A percentile compares a stretch with the other conserved stretches of the same genome.
phyloP scores from a whole-genome alignment of 2,113 vertebrate species.

The Sebastes schlegelii region DNA sequence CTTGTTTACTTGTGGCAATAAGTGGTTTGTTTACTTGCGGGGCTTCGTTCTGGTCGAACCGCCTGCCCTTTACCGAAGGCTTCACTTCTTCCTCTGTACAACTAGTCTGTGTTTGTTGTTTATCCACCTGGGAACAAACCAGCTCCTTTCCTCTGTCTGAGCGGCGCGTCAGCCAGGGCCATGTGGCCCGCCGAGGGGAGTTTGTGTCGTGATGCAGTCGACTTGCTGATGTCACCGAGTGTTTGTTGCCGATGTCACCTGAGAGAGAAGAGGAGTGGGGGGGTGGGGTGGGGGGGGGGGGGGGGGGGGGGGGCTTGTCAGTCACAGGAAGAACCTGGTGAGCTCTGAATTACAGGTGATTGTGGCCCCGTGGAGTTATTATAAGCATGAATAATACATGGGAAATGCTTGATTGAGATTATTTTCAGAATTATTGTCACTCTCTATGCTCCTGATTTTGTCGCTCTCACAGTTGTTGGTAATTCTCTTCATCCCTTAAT shows the following conservation, averaged over 20 bases:
- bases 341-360: slow-evolving; percentile 50
- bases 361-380: slow-evolving; percentile 33
- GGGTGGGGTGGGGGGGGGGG: neutral
- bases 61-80: slow-evolving; percentile 12
- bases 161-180: slow-evolving; percentile 7
- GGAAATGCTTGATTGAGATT: slow-evolving; percentile 27
- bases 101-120: slow-evolving; percentile 29
- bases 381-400: slow-evolving; percentile 65
- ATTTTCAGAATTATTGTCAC: slow-evolving; percentile 25
- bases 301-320: slow-evolving; percentile 40
- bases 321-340: slow-evolving; percentile 37
- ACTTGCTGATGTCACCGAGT: slow-evolving; percentile 39
- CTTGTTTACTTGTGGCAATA: slow-evolving; percentile 18
- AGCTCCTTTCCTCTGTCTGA: slow-evolving; percentile 21
- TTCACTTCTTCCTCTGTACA: neutral
- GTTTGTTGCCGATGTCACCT: slow-evolving; percentile 46
- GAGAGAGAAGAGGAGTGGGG: slow-evolving; percentile 14
- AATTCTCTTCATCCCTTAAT: slow-evolving; percentile 6
- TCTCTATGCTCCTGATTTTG: slow-evolving; percentile 21
- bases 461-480: slow-evolving; percentile 5
- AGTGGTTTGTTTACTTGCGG: slow-evolving; percentile 28
- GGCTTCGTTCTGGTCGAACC: slow-evolving; percentile 15
- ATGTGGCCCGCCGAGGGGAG: slow-evolving; percentile 16
- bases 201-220: slow-evolving; percentile 46
- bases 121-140: slow-evolving; percentile 26